phyloP scores from a whole-genome alignment of 1,140 invertebrate species.

The Brachionus manjavacas region DNA sequence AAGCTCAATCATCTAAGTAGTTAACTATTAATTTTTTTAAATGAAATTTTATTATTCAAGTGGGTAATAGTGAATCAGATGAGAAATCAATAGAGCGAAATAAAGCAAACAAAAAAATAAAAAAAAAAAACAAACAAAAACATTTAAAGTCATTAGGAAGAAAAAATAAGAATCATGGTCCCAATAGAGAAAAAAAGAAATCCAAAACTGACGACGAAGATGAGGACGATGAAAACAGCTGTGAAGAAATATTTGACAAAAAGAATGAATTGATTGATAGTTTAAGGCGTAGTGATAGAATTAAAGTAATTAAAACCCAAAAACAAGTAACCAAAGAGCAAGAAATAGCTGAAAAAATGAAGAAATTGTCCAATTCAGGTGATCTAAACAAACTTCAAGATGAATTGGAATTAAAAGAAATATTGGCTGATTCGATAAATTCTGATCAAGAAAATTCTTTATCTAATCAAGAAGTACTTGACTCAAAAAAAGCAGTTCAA shows the following conservation, averaged over 20 bases:
- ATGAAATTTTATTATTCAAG: neutral
- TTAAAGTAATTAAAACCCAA: conserved; percentile 23
- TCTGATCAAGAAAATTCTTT: neutral
- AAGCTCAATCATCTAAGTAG: neutral
- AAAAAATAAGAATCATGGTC: neutral
- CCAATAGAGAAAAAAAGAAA: neutral
- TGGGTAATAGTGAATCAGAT: neutral
- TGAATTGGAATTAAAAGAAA: neutral
- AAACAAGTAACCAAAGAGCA: neutral
- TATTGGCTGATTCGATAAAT: neutral
- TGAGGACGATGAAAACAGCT: neutral
- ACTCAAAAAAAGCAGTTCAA: neutral
- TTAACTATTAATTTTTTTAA: neutral
- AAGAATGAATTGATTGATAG: neutral
- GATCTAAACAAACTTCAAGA: neutral
- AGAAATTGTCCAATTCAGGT: neutral
- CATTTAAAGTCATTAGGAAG: neutral
- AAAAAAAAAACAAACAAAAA: neutral
- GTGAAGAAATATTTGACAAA: neutral
- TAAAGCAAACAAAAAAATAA: neutral
- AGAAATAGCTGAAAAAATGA: conserved; percentile 31
- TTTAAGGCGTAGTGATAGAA: neutral
- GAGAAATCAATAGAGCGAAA: neutral
- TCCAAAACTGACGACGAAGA: neutral
- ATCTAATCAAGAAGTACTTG: neutral